Percentiles rank a stretch among this genome's conserved stretches.
These are phyloP conservation scores for Nomia melanderi DNA, from an alignment of 1,140 invertebrate species.

Conservation along the genomic window DNA sequence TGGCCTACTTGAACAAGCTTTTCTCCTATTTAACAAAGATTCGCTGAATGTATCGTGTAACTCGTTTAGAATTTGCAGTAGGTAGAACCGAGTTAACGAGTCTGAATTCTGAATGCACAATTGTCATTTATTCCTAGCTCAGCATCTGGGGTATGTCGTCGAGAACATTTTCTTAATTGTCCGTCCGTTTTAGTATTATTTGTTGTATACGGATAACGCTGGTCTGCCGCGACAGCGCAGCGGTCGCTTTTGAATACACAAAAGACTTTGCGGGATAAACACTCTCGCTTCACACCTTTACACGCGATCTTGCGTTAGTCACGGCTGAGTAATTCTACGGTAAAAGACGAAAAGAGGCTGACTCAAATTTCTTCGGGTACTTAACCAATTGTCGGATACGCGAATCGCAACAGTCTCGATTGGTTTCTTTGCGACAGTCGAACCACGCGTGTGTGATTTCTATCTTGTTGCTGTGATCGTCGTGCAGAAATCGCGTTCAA, in stretches of 20 bases:
- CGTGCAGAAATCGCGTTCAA: not conserved
- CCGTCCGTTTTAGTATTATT: too few relatives aligned
- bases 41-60: too few relatives aligned
- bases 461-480: not conserved
- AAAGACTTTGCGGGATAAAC: not conserved
- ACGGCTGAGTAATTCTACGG: slow-evolving; percentile 2
- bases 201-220: too few relatives aligned
- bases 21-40: too few relatives aligned
- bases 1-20: too few relatives aligned
- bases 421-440: not conserved
- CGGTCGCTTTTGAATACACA: not conserved
- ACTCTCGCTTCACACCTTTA: not conserved
- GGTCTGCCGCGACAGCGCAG: too few relatives aligned
- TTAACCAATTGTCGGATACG: not conserved
- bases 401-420: not conserved
- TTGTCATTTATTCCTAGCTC: too few relatives aligned
- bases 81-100: too few relatives aligned
- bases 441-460: not conserved
- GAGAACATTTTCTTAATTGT: too few relatives aligned
- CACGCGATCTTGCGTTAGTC: slow-evolving; percentile 8
- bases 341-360: slow-evolving; percentile 29
- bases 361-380: slow-evolving; percentile 9
- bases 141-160: too few relatives aligned
- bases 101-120: too few relatives aligned
- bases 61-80: too few relatives aligned